Evolutionary conservation across 1,140 invertebrate species (phyloP), one percentile per base, ranked within the genome.

Genomic region (Drosophila parabipectinata): DNA sequence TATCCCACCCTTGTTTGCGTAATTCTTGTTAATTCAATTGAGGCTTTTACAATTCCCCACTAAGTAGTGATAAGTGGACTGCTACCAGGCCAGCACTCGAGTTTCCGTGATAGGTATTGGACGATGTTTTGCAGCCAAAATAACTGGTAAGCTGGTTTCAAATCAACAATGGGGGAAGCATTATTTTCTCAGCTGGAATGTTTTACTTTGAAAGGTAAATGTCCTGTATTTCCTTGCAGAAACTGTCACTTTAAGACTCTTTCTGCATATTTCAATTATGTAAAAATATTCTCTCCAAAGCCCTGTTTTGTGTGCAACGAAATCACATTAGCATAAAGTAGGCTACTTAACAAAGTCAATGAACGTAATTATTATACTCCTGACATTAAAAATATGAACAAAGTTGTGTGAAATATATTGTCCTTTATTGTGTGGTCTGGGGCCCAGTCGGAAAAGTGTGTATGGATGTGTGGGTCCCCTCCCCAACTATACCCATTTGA

Each of bases 351-450:
- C 76, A 79, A 88, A 88, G 83, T 89, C 83, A 88, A 89, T 88
- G 83, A 88, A 88, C 84, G 76, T 88, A 88, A 88, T 88, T 88
- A 88, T 88, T 83, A 77, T 79, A 73, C 83, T 83, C 83, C 83
- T 83, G 84, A 79, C 84, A 88, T 72, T 88, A 74, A 88, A 88
- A 88, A 88, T 88, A 88, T 88, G 83, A 79, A 89, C 84, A 89
- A 88, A 88, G 76, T 88, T 88, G 72, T 88, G 45, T 66, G 44
- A 59, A 78, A 82, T 88, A 87, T 87, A 87, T 88, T 83, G 55
- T 72, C 60, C 76, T 72, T 72, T 79, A 79, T 87, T 87, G 53
- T 66, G 72, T 64, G 73, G 64, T 47, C 32, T 34, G 66, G 58
- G 44, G 28, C 18, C 15, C 15, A 15, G 24, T 12, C 5, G 21